Base-by-base conservation (phyloP, 1,140 invertebrate genomes). In the Riptortus pedestris region DNA sequence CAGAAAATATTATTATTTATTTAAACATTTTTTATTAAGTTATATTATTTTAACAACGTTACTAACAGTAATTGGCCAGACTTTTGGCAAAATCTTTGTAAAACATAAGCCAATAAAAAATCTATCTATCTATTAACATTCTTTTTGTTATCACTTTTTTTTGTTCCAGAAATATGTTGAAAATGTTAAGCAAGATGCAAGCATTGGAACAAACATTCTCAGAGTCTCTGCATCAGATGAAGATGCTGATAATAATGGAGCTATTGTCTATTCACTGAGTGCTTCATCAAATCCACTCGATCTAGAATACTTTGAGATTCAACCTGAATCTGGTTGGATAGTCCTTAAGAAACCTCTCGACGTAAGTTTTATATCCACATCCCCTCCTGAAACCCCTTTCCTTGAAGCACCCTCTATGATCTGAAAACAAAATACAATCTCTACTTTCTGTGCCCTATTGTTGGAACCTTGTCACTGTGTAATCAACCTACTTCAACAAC, bases 101-200 rank as follows among this genome's bases (percentile, higher is more conserved):
- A n/a, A n/a, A n/a, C n/a, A n/a, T n/a, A n/a, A n/a, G n/a, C n/a
- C n/a, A n/a, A n/a, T n/a, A n/a, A n/a, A n/a, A n/a, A n/a, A n/a
- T n/a, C n/a, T n/a, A n/a, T n/a, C n/a, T n/a, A n/a, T n/a, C n/a
- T n/a, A n/a, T n/a, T n/a, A n/a, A n/a, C n/a, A n/a, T n/a, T n/a
- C n/a, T n/a, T n/a, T n/a, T n/a, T n/a, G n/a, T n/a, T n/a, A n/a
- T n/a, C n/a, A n/a, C n/a, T 31, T 55, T 55, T 33, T 63, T n/a
- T 67, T 63, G 67, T 78, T 79, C 31, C 76, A 93, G 90, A 93
- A 93, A 90, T 96, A 95, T 76, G 87, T 93, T 66, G 93, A 96
- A 75, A 94, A 95, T 77, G 91, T 96, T 12, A 95, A 95, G 77
- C 93, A 96, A 81, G 93, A 96, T 73, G 93, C 92, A 24, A 93